Evolutionary conservation across 1,140 invertebrate genomes (phyloP).

Genomic region (Zeugodacus cucurbitae): DNA sequence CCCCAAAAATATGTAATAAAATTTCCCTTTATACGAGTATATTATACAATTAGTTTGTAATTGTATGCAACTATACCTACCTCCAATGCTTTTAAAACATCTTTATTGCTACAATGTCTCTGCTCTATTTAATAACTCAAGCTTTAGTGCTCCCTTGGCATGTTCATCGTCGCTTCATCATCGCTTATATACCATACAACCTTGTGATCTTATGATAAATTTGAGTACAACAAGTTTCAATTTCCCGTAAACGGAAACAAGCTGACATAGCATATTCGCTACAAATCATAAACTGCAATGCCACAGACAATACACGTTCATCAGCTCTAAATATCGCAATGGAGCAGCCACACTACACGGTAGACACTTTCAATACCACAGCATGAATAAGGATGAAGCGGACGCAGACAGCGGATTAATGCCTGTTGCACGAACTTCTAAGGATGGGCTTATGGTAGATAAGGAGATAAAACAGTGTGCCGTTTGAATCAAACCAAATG

Average conservation of each 20-base stretch:
- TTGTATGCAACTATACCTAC: too few species aligned
- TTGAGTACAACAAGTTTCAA: slow-evolving; percentile 32
- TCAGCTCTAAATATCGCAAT: background rate
- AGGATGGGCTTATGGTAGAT: background rate
- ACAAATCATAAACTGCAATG: slow-evolving; percentile 26
- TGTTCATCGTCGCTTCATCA: background rate
- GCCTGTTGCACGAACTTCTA: background rate
- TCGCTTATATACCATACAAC: background rate
- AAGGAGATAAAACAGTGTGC: background rate
- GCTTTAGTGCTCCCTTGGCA: background rate
- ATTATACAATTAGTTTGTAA: too few species aligned
- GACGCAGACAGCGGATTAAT: background rate
- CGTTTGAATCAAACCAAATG: too few species aligned
- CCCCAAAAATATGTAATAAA: background rate
- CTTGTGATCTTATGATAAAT: slow-evolving; percentile 8
- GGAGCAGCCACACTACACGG: background rate
- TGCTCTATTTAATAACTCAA: background rate
- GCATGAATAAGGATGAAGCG: background rate
- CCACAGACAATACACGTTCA: slow-evolving; percentile 17
- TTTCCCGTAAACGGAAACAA: slow-evolving; percentile 33
- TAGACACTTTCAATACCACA: background rate
- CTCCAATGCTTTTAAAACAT: background rate
- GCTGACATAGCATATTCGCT: background rate
- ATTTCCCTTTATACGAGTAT: background rate
- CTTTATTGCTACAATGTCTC: background rate